These are phyloP conservation scores for Acipenser ruthenus DNA, from an alignment of 2,797 vertebrate genomes.

Conservation along the genomic window DNA sequence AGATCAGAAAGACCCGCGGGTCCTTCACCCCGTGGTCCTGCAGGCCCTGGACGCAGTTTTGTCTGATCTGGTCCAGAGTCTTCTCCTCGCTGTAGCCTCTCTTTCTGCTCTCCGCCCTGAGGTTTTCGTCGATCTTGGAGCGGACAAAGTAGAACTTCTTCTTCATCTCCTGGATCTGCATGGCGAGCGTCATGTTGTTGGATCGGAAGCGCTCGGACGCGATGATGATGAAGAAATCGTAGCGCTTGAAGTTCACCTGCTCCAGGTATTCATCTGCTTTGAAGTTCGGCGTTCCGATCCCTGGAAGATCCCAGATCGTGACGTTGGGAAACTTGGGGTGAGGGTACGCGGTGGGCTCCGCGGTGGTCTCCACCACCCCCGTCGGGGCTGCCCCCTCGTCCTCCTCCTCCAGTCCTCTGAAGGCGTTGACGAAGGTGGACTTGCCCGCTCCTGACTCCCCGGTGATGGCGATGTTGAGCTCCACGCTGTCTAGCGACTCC, in stretches of 20 bases:
- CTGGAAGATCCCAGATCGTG: slow-evolving; percentile 65
- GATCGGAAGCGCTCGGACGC: slow-evolving; percentile 42
- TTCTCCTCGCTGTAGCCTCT: slow-evolving; percentile 26
- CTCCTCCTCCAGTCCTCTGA: slow-evolving; percentile 22
- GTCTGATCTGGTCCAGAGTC: slow-evolving; percentile 35
- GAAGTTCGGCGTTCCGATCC: slow-evolving; percentile 47
- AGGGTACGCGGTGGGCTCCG: slow-evolving; percentile 25
- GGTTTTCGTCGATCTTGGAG: slow-evolving; percentile 54
- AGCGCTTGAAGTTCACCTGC: slow-evolving; percentile 45
- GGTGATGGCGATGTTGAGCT: slow-evolving; percentile 38
- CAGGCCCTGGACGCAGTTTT: slow-evolving; percentile 37
- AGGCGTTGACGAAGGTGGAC: slow-evolving; percentile 39
- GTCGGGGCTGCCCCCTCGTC: slow-evolving; percentile 29
- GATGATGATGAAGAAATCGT: slow-evolving; percentile 63
- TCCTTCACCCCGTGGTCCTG: slow-evolving; percentile 16
- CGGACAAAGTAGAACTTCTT: slow-evolving; percentile 64
- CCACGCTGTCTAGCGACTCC: slow-evolving; percentile 1
- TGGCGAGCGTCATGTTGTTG: slow-evolving; percentile 48
- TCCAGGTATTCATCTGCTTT: slow-evolving; percentile 51
- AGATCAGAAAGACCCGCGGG: slow-evolving; percentile 54
- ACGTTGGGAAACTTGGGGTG: slow-evolving; percentile 49
- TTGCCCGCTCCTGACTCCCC: slow-evolving; percentile 42
- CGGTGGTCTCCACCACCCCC: slow-evolving; percentile 33
- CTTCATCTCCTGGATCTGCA: slow-evolving; percentile 44
- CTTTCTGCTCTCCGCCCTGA: slow-evolving; percentile 28